A percentile compares a stretch with the other conserved stretches of the same genome.
phyloP scores from a whole-genome alignment of 2,888 invertebrate species.

The Cabera pusaria region DNA sequence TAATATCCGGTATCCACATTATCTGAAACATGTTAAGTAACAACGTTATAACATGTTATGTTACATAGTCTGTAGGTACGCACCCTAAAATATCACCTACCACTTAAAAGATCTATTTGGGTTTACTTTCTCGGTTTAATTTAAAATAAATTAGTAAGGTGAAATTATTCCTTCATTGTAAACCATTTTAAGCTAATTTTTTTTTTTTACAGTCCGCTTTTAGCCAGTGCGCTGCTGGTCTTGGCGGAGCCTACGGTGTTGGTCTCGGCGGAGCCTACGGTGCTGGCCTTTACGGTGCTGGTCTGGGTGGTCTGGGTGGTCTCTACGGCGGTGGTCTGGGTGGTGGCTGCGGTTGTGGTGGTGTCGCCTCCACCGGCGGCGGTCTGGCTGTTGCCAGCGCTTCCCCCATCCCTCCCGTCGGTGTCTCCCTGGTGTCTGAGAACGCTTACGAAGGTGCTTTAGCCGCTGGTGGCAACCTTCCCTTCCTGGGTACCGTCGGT shows the following conservation, averaged over 20 bases:
- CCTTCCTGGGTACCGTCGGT: constrained; percentile 40
- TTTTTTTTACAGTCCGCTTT: constrained; percentile 15
- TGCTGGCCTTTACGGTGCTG: constrained; percentile 30
- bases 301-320: constrained; percentile 35
- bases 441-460: constrained; percentile 43
- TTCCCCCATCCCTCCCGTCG: constrained; percentile 40
- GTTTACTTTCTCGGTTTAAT: too few relatives aligned
- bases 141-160: too few relatives aligned
- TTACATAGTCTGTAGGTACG: too few relatives aligned
- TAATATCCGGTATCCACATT: too few relatives aligned
- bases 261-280: constrained; percentile 32
- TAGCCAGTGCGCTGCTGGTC: constrained; percentile 20
- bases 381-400: constrained; percentile 39
- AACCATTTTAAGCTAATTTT: too few relatives aligned
- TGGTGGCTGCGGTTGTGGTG: constrained; percentile 15
- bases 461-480: constrained; percentile 40
- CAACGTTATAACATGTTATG: too few relatives aligned
- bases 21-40: too few relatives aligned
- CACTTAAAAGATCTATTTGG: too few relatives aligned
- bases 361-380: constrained; percentile 30
- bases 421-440: constrained; percentile 46
- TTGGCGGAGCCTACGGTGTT: constrained; percentile 4
- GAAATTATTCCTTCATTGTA: too few relatives aligned
- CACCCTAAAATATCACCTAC: too few relatives aligned
- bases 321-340: constrained; percentile 9